phyloP scores from a whole-genome alignment of 2,113 vertebrate species.

The Corydoras maculifer region DNA sequence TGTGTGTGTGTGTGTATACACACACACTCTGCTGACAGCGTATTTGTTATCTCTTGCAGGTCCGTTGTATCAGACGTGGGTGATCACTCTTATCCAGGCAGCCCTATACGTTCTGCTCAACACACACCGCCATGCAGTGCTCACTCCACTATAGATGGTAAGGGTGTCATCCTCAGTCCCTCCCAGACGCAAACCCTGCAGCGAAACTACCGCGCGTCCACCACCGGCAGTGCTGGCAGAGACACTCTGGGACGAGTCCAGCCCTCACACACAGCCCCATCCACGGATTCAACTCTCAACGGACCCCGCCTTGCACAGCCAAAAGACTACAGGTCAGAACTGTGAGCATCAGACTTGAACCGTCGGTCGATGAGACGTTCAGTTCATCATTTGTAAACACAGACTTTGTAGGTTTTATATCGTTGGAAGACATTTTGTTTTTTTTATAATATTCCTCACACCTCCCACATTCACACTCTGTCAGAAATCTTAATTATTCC shows the following conservation, averaged over 20 bases:
- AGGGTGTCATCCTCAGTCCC: conserved; percentile 62
- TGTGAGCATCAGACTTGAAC: too few relatives aligned
- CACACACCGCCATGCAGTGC: conserved; percentile 58
- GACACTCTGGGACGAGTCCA: conserved; percentile 77
- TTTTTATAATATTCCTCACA: too few relatives aligned
- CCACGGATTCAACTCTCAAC: conserved; percentile 71
- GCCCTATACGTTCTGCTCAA: conserved; percentile 76
- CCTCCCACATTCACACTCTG: too few relatives aligned
- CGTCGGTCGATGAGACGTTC: too few relatives aligned
- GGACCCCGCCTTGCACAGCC: conserved; percentile 76
- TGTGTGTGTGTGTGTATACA: too few relatives aligned
- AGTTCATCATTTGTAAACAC: too few relatives aligned
- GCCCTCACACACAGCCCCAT: conserved; percentile 61
- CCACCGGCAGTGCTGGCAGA: conserved; percentile 54
- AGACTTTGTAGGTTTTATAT: too few relatives aligned
- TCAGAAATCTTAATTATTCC: too few relatives aligned
- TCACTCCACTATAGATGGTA: conserved; percentile 62
- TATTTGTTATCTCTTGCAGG: conserved; percentile 48
- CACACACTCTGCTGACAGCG: too few relatives aligned
- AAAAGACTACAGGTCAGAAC: conserved; percentile 76
- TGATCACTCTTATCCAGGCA: conserved; percentile 76
- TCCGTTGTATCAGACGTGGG: conserved; percentile 73
- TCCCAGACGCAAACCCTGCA: conserved; percentile 72
- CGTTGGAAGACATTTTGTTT: too few relatives aligned
- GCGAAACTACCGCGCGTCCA: conserved; percentile 59